Conservation (phyloP, 2,888 invertebrate genomes). For the Melanargia galathea region DNA sequence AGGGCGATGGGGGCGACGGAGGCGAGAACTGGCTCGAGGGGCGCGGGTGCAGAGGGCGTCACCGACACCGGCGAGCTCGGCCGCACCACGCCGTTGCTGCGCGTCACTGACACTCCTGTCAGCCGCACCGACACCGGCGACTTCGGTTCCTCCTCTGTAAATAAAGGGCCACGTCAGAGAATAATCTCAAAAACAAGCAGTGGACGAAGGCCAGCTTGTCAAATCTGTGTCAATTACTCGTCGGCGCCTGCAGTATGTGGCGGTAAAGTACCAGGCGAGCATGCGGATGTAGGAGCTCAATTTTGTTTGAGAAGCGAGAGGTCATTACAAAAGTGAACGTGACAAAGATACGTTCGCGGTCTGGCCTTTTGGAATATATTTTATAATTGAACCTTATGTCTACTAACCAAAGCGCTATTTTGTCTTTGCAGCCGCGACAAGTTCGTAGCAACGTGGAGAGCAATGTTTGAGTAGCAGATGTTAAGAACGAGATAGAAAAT, state of each 20-base stretch:
- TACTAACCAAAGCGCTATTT: conserved; percentile 46
- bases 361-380: conserved; percentile 42
- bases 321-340: conserved; percentile 50
- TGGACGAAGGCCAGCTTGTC: conserved; percentile 59
- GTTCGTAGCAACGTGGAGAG: conserved; percentile 67
- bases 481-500: conserved; percentile 54
- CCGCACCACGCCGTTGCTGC: conserved; percentile 66
- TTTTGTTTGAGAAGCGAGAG: conserved; percentile 50
- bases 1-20: conserved; percentile 48
- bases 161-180: conserved; percentile 65
- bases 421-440: conserved; percentile 44
- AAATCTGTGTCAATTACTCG: conserved; percentile 73
- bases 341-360: conserved; percentile 47
- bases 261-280: conserved; percentile 79
- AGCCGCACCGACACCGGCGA: conserved; percentile 72
- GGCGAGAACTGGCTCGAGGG: conserved; percentile 45
- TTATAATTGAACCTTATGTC: conserved; percentile 50
- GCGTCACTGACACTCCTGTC: conserved; percentile 66
- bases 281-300: conserved; percentile 55
- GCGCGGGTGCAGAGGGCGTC: conserved; percentile 46
- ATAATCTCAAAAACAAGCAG: conserved; percentile 36
- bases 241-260: conserved; percentile 79
- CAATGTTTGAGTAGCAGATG: conserved; percentile 38
- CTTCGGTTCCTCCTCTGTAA: conserved; percentile 78
- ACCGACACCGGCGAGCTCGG: conserved; percentile 50